phyloP scores from a whole-genome alignment of 2,888 invertebrate species.

The Thalpophila matura region DNA sequence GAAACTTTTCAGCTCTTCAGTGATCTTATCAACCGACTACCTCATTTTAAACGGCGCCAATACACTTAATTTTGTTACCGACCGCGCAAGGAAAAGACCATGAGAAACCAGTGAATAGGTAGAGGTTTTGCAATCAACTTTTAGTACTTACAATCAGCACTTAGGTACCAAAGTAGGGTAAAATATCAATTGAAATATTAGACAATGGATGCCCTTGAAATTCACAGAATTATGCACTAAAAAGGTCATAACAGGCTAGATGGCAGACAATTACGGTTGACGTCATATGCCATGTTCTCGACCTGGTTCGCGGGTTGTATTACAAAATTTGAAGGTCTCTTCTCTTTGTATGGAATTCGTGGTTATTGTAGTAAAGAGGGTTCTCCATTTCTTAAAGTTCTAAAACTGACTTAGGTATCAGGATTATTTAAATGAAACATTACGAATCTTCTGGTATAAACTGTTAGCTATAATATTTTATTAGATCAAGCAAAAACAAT shows the following conservation, averaged over 20 bases:
- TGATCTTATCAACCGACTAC: constrained; percentile 18
- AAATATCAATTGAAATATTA: constrained; percentile 52
- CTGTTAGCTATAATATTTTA: constrained; percentile 10
- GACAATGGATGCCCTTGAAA: constrained; percentile 59
- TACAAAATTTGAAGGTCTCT: constrained; percentile 17
- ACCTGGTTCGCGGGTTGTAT: constrained; percentile 12
- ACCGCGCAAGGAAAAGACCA: constrained; percentile 36
- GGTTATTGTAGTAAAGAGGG: background rate
- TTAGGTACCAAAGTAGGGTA: constrained; percentile 15
- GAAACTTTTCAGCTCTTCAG: constrained; percentile 6
- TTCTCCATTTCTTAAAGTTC: too few relatives aligned
- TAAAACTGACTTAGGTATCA: background rate
- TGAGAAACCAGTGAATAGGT: constrained; percentile 28
- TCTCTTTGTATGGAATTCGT: background rate
- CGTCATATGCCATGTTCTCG: constrained; percentile 45
- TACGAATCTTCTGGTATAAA: background rate
- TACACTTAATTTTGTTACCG: constrained; percentile 23
- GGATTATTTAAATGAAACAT: background rate
- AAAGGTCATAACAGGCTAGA: constrained; percentile 53
- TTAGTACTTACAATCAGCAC: constrained; percentile 39
- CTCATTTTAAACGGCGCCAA: constrained; percentile 19
- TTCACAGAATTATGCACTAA: constrained; percentile 46
- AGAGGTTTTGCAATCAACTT: constrained; percentile 48
- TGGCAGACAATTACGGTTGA: constrained; percentile 41
- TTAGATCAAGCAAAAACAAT: constrained; percentile 12